Evolutionary conservation across 2,888 invertebrate genomes (phyloP).

Genomic region (Clitarchus hookeri): DNA sequence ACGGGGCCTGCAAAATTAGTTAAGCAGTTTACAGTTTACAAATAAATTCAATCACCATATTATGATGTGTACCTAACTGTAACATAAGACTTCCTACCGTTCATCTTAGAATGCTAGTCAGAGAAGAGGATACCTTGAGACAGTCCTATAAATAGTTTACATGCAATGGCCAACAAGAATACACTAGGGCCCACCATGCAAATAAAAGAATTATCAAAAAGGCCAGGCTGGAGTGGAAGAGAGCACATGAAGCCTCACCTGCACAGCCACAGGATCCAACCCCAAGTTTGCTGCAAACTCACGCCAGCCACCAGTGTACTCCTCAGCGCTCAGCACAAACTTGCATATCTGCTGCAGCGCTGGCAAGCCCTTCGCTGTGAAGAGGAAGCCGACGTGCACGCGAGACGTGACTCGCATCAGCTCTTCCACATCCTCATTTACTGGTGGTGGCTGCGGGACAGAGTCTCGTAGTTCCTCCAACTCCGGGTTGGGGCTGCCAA

Average conservation of each 20-base stretch:
- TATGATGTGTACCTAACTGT: too few relatives aligned
- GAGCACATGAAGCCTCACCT: background rate
- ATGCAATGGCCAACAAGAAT: too few relatives aligned
- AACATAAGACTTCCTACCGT: too few relatives aligned
- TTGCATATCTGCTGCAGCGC: background rate
- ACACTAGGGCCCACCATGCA: too few relatives aligned
- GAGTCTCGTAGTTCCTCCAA: background rate
- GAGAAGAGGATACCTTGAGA: too few relatives aligned
- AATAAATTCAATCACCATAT: too few relatives aligned
- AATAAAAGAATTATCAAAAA: too few relatives aligned
- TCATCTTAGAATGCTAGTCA: too few relatives aligned
- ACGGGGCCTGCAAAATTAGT: too few relatives aligned
- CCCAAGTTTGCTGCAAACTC: background rate
- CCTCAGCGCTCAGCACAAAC: background rate
- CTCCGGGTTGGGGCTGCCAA: background rate
- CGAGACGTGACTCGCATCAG: background rate
- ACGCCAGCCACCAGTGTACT: background rate
- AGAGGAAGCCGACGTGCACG: background rate
- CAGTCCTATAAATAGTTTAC: too few relatives aligned
- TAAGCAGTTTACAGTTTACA: too few relatives aligned
- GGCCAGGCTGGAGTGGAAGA: too few relatives aligned
- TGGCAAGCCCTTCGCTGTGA: background rate
- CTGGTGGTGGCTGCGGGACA: background rate
- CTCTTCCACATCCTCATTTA: background rate
- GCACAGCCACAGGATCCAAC: background rate